phyloP scores from a whole-genome alignment of 2,797 vertebrate species.

The Champsocephalus esox region DNA sequence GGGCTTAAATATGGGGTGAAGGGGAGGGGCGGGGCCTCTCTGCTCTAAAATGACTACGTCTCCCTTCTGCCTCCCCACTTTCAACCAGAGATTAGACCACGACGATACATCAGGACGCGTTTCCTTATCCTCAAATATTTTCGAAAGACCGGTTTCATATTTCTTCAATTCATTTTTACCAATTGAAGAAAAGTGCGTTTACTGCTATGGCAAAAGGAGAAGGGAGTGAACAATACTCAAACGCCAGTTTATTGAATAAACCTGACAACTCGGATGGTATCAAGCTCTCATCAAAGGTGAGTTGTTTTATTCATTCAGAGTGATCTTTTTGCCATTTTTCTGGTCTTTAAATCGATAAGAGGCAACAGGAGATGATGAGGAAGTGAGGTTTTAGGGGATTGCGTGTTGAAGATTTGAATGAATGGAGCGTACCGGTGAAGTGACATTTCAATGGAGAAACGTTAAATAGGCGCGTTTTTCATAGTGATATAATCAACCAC shows the following conservation, averaged over 20 bases:
- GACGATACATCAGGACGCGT: background rate
- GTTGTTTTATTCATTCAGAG: conserved; percentile 23
- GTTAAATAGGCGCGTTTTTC: conserved; percentile 8
- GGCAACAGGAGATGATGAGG: accelerated
- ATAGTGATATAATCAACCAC: background rate
- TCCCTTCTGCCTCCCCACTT: conserved; percentile 25
- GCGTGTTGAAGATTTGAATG: background rate
- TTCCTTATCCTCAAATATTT: background rate
- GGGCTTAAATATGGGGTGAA: conserved; percentile 48
- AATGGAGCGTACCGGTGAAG: conserved; percentile 15
- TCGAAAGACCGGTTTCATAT: background rate
- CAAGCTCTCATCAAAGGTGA: conserved; percentile 72
- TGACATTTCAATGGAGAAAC: conserved; percentile 20
- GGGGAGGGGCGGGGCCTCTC: conserved; percentile 38
- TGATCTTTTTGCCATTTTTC: background rate
- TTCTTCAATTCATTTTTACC: background rate
- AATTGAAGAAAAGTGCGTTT: background rate
- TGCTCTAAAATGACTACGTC: conserved; percentile 49
- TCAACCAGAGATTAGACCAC: conserved; percentile 15
- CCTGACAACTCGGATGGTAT: conserved; percentile 55
- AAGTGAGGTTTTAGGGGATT: accelerated
- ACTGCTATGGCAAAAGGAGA: conserved; percentile 85
- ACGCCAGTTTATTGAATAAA: conserved; percentile 80
- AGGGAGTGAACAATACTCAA: conserved; percentile 83
- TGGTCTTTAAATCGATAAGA: accelerated